These are phyloP conservation scores for Sander lucioperca DNA, from an alignment of 2,113 vertebrate genomes.

Conservation along the genomic window DNA sequence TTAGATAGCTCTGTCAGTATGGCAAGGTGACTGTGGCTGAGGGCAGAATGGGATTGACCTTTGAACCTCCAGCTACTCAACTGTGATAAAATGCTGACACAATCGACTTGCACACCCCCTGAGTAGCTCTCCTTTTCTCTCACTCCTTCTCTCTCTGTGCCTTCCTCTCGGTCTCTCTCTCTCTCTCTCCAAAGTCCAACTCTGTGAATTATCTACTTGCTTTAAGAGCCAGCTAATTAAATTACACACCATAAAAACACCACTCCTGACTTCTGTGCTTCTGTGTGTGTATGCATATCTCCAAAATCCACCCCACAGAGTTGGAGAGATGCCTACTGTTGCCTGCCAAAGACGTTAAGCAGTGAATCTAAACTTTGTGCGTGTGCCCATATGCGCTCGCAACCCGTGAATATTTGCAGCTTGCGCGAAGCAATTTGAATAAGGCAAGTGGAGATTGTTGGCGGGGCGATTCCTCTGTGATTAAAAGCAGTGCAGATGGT, in stretches of 20 bases:
- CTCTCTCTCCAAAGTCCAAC: slow-evolving; percentile 30
- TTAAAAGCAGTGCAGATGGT: slow-evolving; percentile 85
- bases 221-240: slow-evolving; percentile 83
- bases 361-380: slow-evolving; percentile 81
- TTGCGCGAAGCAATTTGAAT: slow-evolving; percentile 81
- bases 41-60: slow-evolving; percentile 71
- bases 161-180: not conserved
- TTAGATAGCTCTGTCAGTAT: slow-evolving; percentile 70
- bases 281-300: slow-evolving; percentile 30
- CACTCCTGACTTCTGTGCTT: slow-evolving; percentile 36
- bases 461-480: slow-evolving; percentile 83
- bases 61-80: slow-evolving; percentile 71
- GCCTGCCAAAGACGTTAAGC: slow-evolving; percentile 83
- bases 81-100: slow-evolving; percentile 78
- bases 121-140: slow-evolving; percentile 20
- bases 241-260: slow-evolving; percentile 84
- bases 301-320: slow-evolving; percentile 42
- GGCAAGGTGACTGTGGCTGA: slow-evolving; percentile 72
- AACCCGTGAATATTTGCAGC: slow-evolving; percentile 76
- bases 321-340: slow-evolving; percentile 63
- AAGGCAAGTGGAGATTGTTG: slow-evolving; percentile 83
- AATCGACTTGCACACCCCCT: slow-evolving; percentile 42
- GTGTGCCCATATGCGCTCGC: slow-evolving; percentile 67
- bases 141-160: not conserved
- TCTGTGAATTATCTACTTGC: slow-evolving; percentile 72